Base-by-base conservation (phyloP, 1,140 invertebrate species). In the Cyphomyrmex costatus region DNA sequence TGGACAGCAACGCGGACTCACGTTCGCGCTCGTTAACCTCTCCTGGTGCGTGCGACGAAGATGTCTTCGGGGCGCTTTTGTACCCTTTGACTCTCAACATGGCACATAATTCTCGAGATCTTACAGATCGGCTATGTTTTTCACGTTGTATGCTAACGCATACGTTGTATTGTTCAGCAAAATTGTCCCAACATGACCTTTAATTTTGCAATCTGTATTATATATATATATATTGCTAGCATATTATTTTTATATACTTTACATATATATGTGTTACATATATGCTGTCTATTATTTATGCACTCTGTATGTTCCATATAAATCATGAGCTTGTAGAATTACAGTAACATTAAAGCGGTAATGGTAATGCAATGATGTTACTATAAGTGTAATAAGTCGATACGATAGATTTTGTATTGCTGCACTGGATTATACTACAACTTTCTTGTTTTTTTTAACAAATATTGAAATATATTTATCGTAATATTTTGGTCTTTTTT, bases 251-350 rank as follows among this genome's bases (percentile, higher is more conserved):
- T 56, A 68, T 8, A 36, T 71, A 33, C 61, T 53, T 27, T 30
- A 12, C 27, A 2, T n/a, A 82, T 65, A 78, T 88, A 83, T 24
- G 16, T 74, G 60, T 49, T 85, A 74, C 7, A 16, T 33, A n/a
- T 2, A 27, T 21, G 10, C 24, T 51, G 42, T 68, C 63, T 33
- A 27, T 71, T 61, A 16, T 5, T 33, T 4, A n/a, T 42, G 36
- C 10, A n/a, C 3, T 53, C 36, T 61, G 12, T 53, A 27, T 14
- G 3, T 21, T 42, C 56, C n/a, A n/a, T 51, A 3, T 24, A 42
- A 53, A n/a, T 51, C 6, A 58, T 1, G 16, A 78, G 8, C 3
- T 19, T 51, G 8, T 63, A 42, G 12, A 36, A 21, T 6, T 42
- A 14, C 7, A 7, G 1, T 27, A 56, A 33, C 46, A 46, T 53